Base-by-base conservation (phyloP, 2,888 invertebrate genomes). In the Patella depressa region DNA sequence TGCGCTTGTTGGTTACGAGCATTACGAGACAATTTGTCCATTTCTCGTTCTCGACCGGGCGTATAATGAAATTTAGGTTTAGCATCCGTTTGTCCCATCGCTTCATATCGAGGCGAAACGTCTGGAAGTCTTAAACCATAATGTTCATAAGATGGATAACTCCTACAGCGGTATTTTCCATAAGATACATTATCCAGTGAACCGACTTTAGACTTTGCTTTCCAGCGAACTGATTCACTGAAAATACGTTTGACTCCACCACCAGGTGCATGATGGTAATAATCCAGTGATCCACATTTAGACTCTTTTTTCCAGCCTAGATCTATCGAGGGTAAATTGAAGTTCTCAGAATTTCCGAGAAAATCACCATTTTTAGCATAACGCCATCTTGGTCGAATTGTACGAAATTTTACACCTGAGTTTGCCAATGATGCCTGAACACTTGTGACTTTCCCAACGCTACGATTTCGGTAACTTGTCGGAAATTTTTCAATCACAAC, bases 121-220 rank as follows among this genome's bases (percentile, higher is more conserved):
- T 76, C 77, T 11, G 83, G 82, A 14, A 83, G 73, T 34, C 80
- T 79, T 7, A 83, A 65, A 7, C 78, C 74, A 70, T 57, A 53
- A 14, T 65, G 57, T 29, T 76, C 76, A 45, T 69, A 78, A 45
- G 71, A 54, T n/a, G 71, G 71, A 17, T 74, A 72, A 15, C 65
- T 65, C 19, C 65, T 19, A 65, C 65, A 24, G 19, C 65, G 19
- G 24, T 24, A 65, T 14, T 65, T 65, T 65, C 65, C 65, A 24
- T 24, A 65, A 65, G 12, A 24, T 3, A 65, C 65, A 65, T 87
- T 88, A 65, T 88, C 86, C 76, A 88, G 75, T 45, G 88, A 88
- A 14, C 86, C 96, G 89, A 98, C 96, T 92, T 96, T 96, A 5
- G 97, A 95, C 76, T 95, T 94, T 0, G 95, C 95, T 84, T 95